phyloP scores from a whole-genome alignment of 2,797 vertebrate species.

The Balearica regulorum region DNA sequence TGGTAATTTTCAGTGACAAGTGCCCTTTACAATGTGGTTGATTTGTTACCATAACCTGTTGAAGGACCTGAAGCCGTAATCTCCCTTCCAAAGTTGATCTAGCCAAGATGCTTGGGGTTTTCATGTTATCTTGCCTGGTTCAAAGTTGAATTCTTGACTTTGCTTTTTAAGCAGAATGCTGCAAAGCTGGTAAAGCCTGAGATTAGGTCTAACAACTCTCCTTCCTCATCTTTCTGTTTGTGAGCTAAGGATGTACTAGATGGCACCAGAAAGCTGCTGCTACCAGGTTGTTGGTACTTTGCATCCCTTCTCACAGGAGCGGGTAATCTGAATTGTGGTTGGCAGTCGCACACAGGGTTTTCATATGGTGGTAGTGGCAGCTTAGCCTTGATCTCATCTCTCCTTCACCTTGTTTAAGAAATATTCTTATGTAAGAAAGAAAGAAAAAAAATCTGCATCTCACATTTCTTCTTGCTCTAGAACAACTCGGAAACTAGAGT shows the following conservation, averaged over 20 bases:
- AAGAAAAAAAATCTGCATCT: neutral
- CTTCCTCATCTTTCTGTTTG: neutral
- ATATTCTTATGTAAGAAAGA: neutral
- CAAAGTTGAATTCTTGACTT: neutral
- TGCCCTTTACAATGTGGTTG: neutral
- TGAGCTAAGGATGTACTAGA: neutral
- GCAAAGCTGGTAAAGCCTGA: neutral
- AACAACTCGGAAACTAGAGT: neutral
- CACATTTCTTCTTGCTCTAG: constrained; percentile 30
- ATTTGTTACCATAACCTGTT: neutral
- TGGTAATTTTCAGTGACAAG: neutral
- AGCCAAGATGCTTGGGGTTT: neutral
- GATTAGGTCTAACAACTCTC: neutral
- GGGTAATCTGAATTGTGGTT: neutral
- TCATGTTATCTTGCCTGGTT: neutral
- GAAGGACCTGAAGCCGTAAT: constrained; percentile 1
- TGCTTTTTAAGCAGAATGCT: neutral
- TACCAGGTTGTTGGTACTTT: neutral
- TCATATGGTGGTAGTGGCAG: neutral
- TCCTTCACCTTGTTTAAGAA: neutral
- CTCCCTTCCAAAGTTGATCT: neutral
- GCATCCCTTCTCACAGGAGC: neutral
- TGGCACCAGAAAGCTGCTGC: neutral
- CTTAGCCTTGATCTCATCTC: neutral
- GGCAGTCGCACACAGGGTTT: neutral